A percentile compares a stretch with the other conserved stretches of the same genome.
phyloP scores from a whole-genome alignment of 2,797 vertebrate species.

The Pangasius mekongensis region DNA sequence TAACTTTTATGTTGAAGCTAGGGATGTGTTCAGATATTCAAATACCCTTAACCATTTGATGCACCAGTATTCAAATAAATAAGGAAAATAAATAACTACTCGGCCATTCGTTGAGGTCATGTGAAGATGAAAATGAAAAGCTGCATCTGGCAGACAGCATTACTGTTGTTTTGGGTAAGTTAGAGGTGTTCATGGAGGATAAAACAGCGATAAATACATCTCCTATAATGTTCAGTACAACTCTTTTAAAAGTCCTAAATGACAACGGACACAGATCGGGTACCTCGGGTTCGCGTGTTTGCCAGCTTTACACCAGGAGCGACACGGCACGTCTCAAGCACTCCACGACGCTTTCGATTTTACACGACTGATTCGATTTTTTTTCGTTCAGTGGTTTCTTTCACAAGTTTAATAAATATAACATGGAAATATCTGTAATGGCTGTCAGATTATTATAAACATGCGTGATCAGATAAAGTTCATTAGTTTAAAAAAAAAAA shows the following conservation, averaged over 20 bases:
- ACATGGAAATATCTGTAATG: neutral
- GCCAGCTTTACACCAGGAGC: neutral
- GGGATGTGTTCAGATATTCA: neutral
- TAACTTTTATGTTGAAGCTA: neutral
- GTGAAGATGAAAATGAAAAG: neutral
- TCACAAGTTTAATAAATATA: neutral
- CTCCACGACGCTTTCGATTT: neutral
- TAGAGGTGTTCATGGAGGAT: neutral
- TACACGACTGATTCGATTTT: neutral
- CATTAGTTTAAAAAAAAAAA: neutral
- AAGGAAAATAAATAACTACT: neutral
- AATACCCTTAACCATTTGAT: neutral
- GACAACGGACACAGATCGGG: neutral
- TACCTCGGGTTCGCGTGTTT: neutral
- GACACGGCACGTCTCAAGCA: neutral
- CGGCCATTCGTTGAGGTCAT: neutral
- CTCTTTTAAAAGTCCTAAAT: neutral
- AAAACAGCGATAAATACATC: neutral
- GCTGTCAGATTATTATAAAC: neutral
- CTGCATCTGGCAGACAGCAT: neutral
- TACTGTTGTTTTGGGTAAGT: neutral
- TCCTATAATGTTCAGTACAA: neutral
- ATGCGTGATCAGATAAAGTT: neutral
- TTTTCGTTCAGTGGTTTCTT: neutral
- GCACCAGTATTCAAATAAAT: conserved; percentile 3